These are phyloP conservation scores for Rhinoderma darwinii DNA, from an alignment of 2,113 vertebrate genomes.

Conservation along the genomic window DNA sequence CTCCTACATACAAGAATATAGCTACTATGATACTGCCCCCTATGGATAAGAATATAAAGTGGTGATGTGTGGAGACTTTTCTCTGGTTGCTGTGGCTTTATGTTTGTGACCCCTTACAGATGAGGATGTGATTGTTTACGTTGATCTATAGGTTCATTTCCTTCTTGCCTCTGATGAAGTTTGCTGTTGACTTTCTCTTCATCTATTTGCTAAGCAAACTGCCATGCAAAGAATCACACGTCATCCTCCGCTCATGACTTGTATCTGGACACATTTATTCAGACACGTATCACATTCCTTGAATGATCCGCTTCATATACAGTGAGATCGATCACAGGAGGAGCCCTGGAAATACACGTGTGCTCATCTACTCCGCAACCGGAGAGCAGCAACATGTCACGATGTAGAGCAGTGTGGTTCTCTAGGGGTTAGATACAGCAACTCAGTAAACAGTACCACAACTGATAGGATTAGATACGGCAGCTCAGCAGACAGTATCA, in stretches of 20 bases:
- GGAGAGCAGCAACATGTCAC: too few relatives aligned
- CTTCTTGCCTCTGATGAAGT: not conserved
- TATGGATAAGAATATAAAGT: not conserved
- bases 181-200: constrained; percentile 2
- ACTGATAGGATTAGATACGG: not conserved
- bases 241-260: not conserved
- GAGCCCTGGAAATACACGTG: too few relatives aligned
- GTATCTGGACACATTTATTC: not conserved
- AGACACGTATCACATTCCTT: not conserved
- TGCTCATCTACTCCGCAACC: too few relatives aligned
- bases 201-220: constrained; percentile 18
- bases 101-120: not conserved
- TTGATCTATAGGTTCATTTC: not conserved
- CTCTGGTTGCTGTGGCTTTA: not conserved
- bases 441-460: not conserved
- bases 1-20: not conserved
- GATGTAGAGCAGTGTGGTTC: too few relatives aligned
- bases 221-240: not conserved
- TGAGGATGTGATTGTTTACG: too few relatives aligned
- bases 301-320: not conserved
- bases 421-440: not conserved
- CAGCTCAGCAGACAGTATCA: too few relatives aligned
- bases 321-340: not conserved
- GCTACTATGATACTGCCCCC: too few relatives aligned
- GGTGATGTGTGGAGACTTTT: not conserved